Conservation (phyloP, 2,113 vertebrate genomes). For the Chaetodon auriga region DNA sequence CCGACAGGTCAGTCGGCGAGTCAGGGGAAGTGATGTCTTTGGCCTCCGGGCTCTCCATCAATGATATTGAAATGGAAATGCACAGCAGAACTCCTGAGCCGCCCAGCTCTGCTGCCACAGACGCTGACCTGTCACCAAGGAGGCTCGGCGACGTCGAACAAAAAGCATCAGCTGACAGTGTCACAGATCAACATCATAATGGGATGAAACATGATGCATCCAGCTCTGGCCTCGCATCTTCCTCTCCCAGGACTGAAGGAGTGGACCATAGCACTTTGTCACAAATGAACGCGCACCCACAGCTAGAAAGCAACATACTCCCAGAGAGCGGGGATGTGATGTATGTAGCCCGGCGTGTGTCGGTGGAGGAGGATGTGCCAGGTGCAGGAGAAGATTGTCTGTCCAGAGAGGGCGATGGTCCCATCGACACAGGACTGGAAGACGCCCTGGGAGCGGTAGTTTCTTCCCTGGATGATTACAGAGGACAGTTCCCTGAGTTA, state of each 20-base stretch:
- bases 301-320: not conserved
- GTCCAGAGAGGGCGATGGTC: not conserved
- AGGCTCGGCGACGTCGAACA: not conserved
- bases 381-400: slow-evolving; percentile 22
- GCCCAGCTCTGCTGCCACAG: not conserved
- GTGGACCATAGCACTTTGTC: not conserved
- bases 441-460: slow-evolving; percentile 87
- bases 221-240: not conserved
- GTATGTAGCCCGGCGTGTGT: slow-evolving; percentile 49
- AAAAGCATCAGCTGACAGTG: not conserved
- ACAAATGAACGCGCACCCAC: not conserved
- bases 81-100: slow-evolving; percentile 32
- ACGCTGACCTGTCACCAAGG: not conserved
- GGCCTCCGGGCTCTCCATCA: slow-evolving; percentile 61
- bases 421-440: slow-evolving; percentile 85
- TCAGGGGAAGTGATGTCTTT: slow-evolving; percentile 50
- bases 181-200: not conserved
- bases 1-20: slow-evolving; percentile 56
- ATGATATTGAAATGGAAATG: slow-evolving; percentile 68
- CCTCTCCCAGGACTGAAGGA: not conserved
- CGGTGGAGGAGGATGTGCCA: slow-evolving; percentile 68
- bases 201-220: not conserved
- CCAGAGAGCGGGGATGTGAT: slow-evolving; percentile 42
- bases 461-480: slow-evolving; percentile 93
- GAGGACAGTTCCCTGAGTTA: slow-evolving; percentile 95